These are phyloP conservation scores for Drosophila mimetica DNA, from an alignment of 2,888 invertebrate genomes.

Conservation along the genomic window DNA sequence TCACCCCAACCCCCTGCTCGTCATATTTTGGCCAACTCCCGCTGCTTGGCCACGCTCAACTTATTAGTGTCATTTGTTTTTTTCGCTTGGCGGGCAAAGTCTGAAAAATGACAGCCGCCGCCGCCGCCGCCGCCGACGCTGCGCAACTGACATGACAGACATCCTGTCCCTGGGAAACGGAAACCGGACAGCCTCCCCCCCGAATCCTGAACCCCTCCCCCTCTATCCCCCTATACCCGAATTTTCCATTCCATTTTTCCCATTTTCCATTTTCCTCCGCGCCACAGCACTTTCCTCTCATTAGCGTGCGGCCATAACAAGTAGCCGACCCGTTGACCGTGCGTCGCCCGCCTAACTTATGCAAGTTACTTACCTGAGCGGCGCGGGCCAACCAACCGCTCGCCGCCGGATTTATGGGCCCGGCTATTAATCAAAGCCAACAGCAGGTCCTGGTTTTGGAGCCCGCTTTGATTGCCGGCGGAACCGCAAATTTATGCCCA, in stretches of 20 bases:
- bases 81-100: slow-evolving; percentile 39
- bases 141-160: slow-evolving; percentile 44
- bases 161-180: slow-evolving; percentile 19
- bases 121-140: too few relatives aligned
- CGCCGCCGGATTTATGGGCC: slow-evolving; percentile 64
- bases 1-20: neutral
- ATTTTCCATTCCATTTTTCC: neutral
- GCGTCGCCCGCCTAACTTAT: slow-evolving; percentile 48
- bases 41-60: slow-evolving; percentile 36
- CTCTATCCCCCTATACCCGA: too few relatives aligned
- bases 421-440: slow-evolving; percentile 67
- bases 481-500: slow-evolving; percentile 63
- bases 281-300: slow-evolving; percentile 49
- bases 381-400: too few relatives aligned
- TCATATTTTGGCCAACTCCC: slow-evolving; percentile 2
- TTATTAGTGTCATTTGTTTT: slow-evolving; percentile 72
- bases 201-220: too few relatives aligned
- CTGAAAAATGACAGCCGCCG: slow-evolving; percentile 57
- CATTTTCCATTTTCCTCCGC: slow-evolving; percentile 4
- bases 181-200: slow-evolving; percentile 5
- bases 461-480: slow-evolving; percentile 59
- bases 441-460: slow-evolving; percentile 28
- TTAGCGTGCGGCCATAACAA: slow-evolving; percentile 59
- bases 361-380: slow-evolving; percentile 75
- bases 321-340: slow-evolving; percentile 50